Evolutionary conservation across 1,140 invertebrate genomes (phyloP).

Genomic region (Drosophila kepulauana): DNA sequence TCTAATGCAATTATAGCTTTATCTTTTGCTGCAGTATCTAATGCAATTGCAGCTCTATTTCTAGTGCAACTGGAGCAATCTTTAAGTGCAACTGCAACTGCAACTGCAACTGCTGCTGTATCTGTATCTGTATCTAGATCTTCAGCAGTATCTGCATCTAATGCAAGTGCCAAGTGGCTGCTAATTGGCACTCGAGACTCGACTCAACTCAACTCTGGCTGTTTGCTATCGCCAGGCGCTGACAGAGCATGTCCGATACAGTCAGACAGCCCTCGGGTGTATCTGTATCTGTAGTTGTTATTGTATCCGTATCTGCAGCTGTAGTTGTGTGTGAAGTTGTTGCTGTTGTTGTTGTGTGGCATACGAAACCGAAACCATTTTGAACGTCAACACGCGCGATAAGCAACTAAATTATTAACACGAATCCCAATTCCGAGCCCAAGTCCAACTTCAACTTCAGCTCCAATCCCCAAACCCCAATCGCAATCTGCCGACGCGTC

Average conservation of each 20-base stretch:
- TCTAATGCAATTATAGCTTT: no score
- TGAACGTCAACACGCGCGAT: slow-evolving; percentile 77
- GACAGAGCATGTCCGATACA: slow-evolving; percentile 52
- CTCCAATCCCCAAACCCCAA: neutral
- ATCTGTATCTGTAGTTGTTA: slow-evolving; percentile 5
- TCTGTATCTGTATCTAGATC: slow-evolving; percentile 2
- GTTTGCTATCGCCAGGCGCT: slow-evolving; percentile 61
- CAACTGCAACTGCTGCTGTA: neutral
- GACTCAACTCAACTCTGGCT: neutral
- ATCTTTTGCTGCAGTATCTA: no score
- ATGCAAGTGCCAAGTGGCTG: slow-evolving; percentile 68
- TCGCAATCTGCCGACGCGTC: slow-evolving; percentile 13
- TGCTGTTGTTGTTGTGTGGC: neutral
- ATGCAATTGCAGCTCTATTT: no score
- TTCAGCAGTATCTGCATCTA: slow-evolving; percentile 45
- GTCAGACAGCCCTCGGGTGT: slow-evolving; percentile 5
- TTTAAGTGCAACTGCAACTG: no score
- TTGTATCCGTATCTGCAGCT: neutral
- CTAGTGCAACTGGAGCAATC: no score
- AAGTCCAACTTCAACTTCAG: neutral
- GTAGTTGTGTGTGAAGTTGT: slow-evolving; percentile 4
- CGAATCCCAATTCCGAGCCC: slow-evolving; percentile 51
- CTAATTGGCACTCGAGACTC: slow-evolving; percentile 60
- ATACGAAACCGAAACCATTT: slow-evolving; percentile 65
- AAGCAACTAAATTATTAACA: slow-evolving; percentile 84